These are phyloP conservation scores for Diarsia dahlii DNA, from an alignment of 2,888 invertebrate species.

Conservation along the genomic window DNA sequence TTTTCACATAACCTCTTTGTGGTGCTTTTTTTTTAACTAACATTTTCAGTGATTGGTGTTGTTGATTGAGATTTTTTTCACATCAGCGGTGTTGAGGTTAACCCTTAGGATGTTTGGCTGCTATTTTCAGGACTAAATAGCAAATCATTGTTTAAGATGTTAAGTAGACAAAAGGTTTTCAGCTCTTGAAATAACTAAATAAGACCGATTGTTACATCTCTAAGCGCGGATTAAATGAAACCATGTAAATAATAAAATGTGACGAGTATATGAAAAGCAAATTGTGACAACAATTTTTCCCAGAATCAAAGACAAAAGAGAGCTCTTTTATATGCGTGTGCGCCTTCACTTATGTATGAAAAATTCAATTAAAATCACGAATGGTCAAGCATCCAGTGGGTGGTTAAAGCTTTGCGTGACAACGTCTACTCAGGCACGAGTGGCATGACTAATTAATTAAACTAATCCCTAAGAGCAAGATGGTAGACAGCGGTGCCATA, in stretches of 20 bases:
- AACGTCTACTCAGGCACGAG: slow-evolving; percentile 44
- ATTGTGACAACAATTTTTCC: slow-evolving; percentile 6
- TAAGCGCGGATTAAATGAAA: neutral
- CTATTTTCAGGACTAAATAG: slow-evolving; percentile 12
- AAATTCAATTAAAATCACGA: slow-evolving; percentile 46
- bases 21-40: slow-evolving; percentile 76
- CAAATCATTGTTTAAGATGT: neutral
- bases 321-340: slow-evolving; percentile 39
- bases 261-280: slow-evolving; percentile 11
- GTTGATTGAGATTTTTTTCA: slow-evolving; percentile 44
- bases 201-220: neutral
- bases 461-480: slow-evolving; percentile 59
- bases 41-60: slow-evolving; percentile 73
- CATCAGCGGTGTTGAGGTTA: slow-evolving; percentile 45
- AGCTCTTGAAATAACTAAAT: slow-evolving; percentile 13
- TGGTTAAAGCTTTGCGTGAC: slow-evolving; percentile 61
- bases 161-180: slow-evolving; percentile 15
- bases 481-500: slow-evolving; percentile 51
- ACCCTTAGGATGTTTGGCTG: slow-evolving; percentile 13
- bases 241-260: neutral
- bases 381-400: slow-evolving; percentile 32
- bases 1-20: slow-evolving; percentile 81
- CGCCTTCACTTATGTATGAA: slow-evolving; percentile 42
- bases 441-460: slow-evolving; percentile 65
- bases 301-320: slow-evolving; percentile 20